Base-by-base conservation (phyloP, 30 jellyfish, hydroid and myxozoan genomes). In the Nemopilema nomurai region DNA sequence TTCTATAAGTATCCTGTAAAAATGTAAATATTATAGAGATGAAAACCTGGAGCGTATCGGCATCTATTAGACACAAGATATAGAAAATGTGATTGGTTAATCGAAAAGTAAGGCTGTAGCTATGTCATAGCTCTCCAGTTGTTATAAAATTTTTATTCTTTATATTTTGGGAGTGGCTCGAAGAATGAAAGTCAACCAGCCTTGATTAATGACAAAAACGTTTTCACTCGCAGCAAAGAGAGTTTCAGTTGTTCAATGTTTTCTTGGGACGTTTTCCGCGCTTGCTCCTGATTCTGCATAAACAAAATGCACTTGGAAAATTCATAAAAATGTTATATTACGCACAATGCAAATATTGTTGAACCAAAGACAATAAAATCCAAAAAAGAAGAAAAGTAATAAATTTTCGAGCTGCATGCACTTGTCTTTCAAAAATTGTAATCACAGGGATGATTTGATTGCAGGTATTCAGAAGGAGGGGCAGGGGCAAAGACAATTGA, bases 201-300 rank as follows among this genome's bases (percentile, higher is more conserved):
- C 30, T 83, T 83, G 50, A 83, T 62, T 22, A 71, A 75, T 17
- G 91, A 51, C 91, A 83, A 22, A 52, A 83, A 83, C 29, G 67
- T 51, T 64, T 71, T 71, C 50, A 83, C 22, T 31, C 63, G 51
- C 41, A 30, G 23, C 20, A 83, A 30, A 0, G 91, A 83, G 62
- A 28, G 32, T 8, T 32, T 83, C 29, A 83, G 62, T n/a, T 83
- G 91, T 49, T 83, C 91, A 20, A 83, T 83, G 66, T 23, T 83
- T 62, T 83, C 91, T 63, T 50, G 74, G 7, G 91, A 83, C 51
- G 80, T 63, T 49, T 57, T 83, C 24, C 68, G 70, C 7, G 91
- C 86, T 51, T 70, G 91, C 50, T 76, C 76, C 30, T 83, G 91
- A 21, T 49, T 71, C 91, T 83, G 77, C 9, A 65, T 64, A 21